Base-by-base conservation (phyloP, 2,888 invertebrate genomes). In the Apamea crenata region DNA sequence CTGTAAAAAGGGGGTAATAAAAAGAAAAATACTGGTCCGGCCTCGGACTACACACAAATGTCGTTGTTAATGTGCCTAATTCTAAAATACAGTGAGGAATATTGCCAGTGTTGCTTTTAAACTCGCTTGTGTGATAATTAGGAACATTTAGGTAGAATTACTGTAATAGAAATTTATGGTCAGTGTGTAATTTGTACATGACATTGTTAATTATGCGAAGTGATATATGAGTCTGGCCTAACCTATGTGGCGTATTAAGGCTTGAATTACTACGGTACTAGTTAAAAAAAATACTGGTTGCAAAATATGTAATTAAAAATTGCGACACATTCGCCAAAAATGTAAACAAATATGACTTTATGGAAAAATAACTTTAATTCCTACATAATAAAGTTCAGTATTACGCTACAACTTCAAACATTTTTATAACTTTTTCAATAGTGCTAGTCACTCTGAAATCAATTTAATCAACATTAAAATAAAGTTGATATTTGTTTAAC, bases 121-220 rank as follows among this genome's bases (percentile, higher is more conserved):
- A 87, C 56, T 79, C 83, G 65, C 84, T 83, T 83, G 69, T 66
- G 66, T 75, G 73, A 67, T 87, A 86, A 87, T 83, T 87, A 84
- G 75, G 69, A 87, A 70, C 80, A 75, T 87, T 84, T 84, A 79
- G 67, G 72, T 56, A 32, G 66, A 78, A 87, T 83, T 76, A 84
- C 61, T 16, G 61, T 87, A 84, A 84, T 87, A 47, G 75, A 79
- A 84, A 84, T 84, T 70, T 84, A 84, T 83, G 84, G 79, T 53
- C 87, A 75, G 79, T 59, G 56, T 67, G 61, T 86, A 84, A 86
- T 84, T 84, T 84, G 87, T 73, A 84, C 79, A 84, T 83, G 83
- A 84, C 83, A 83, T 67, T 75, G 79, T 83, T 87, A 83, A 84
- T 87, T 86, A 84, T 78, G 50, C 72, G 40, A 70, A 44, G 40